Conservation (phyloP, 2,113 vertebrate genomes). For the Edolisoma coerulescens region DNA sequence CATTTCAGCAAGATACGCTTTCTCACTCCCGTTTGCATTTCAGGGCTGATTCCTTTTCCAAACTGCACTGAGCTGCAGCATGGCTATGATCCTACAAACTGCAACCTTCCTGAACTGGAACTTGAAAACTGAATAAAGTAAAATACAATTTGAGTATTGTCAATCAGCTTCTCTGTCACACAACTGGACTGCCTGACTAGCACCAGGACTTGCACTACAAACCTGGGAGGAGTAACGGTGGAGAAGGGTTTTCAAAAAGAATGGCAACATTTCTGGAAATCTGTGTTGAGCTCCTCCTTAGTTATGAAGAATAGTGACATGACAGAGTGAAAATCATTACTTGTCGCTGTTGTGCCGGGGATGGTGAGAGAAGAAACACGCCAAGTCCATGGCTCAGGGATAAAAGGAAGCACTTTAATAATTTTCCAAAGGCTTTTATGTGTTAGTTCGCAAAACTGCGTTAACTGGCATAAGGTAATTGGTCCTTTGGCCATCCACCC, state of each 20-base stretch:
- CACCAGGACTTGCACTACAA: background rate
- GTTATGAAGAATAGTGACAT: background rate
- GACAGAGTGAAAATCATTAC: background rate
- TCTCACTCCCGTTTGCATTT: background rate
- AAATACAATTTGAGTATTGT: background rate
- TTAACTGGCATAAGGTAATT: too few species aligned
- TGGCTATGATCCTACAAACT: background rate
- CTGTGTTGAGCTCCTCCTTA: background rate
- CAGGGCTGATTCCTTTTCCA: background rate
- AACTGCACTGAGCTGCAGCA: background rate
- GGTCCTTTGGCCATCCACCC: too few species aligned
- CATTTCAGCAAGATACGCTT: background rate
- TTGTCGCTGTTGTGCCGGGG: too few species aligned
- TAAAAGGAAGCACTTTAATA: too few species aligned
- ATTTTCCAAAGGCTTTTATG: too few species aligned
- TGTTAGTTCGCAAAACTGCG: too few species aligned
- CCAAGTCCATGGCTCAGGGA: too few species aligned
- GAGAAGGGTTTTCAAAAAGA: background rate
- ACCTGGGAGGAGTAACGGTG: background rate
- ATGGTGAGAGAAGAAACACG: too few species aligned
- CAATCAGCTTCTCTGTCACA: background rate
- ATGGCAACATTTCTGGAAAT: background rate
- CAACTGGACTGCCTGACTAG: background rate
- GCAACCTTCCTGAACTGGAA: background rate
- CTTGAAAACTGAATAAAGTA: background rate